A percentile compares a stretch with the other conserved stretches of the same genome.
These are phyloP conservation scores for Andrena fulva DNA, from an alignment of 2,888 invertebrate species.

Conservation along the genomic window DNA sequence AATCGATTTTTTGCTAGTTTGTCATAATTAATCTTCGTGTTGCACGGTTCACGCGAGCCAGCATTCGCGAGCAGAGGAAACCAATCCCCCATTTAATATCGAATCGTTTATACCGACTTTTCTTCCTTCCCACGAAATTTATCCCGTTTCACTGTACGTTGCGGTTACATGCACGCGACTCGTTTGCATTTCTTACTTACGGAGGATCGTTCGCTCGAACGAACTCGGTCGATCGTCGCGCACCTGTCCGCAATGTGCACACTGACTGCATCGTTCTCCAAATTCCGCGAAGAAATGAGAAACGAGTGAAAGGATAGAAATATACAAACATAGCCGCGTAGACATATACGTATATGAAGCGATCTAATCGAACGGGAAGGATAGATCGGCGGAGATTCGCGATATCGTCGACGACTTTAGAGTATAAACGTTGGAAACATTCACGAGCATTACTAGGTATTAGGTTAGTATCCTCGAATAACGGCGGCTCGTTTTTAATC, in stretches of 20 bases:
- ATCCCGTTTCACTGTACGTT: not conserved
- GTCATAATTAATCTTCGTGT: conserved; percentile 47
- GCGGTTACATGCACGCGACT: too few relatives aligned
- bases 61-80: not conserved
- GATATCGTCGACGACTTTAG: not conserved
- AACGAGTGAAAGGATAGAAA: not conserved
- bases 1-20: conserved; percentile 41
- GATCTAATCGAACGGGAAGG: conserved; percentile 22
- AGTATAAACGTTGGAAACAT: conserved; percentile 24
- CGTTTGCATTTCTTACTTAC: not conserved
- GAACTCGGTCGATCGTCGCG: not conserved
- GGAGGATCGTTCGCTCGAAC: conserved; percentile 15
- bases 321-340: not conserved
- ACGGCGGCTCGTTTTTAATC: conserved; percentile 53
- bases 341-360: conserved; percentile 1
- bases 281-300: conserved; percentile 13
- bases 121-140: not conserved
- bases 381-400: conserved; percentile 8
- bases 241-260: conserved; percentile 1
- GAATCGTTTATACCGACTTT: not conserved
- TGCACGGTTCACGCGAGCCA: conserved; percentile 1
- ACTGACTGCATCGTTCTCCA: not conserved
- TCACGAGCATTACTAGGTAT: conserved; percentile 57
- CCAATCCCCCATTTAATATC: not conserved
- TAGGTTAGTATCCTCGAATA: conserved; percentile 42